phyloP scores from a whole-genome alignment of 2,797 vertebrate species.

The Ataeniobius toweri region DNA sequence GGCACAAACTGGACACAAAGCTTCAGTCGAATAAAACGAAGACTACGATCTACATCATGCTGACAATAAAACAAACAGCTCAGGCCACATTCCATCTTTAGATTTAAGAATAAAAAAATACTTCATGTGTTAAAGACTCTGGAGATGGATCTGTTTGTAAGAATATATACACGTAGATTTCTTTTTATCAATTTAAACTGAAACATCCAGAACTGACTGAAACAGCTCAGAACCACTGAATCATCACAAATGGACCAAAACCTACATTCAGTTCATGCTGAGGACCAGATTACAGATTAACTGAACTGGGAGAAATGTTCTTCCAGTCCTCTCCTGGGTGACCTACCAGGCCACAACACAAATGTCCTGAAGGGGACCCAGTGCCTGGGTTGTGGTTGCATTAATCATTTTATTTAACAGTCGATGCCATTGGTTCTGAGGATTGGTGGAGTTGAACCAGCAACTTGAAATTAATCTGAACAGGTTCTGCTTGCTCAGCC shows the following conservation, averaged over 20 bases:
- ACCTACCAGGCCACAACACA: slow-evolving; percentile 58
- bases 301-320: neutral
- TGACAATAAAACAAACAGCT: slow-evolving; percentile 31
- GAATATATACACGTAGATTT: slow-evolving; percentile 1
- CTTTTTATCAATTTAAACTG: neutral
- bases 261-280: slow-evolving; percentile 57
- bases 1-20: slow-evolving; percentile 48
- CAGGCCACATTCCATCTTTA: slow-evolving; percentile 16
- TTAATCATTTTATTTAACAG: slow-evolving; percentile 85
- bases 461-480: slow-evolving; percentile 58
- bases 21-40: slow-evolving; percentile 30
- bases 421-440: slow-evolving; percentile 82
- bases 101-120: slow-evolving; percentile 53
- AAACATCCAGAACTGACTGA: neutral
- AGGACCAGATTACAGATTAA: neutral
- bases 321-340: slow-evolving; percentile 21
- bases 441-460: slow-evolving; percentile 66
- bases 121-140: slow-evolving; percentile 10
- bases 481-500: neutral
- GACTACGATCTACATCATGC: slow-evolving; percentile 56
- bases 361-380: slow-evolving; percentile 57
- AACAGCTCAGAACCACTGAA: slow-evolving; percentile 22
- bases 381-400: slow-evolving; percentile 76
- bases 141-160: neutral
- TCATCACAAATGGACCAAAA: slow-evolving; percentile 20